A percentile compares a stretch with the other conserved stretches of the same genome.
Conservation (phyloP, 1,140 invertebrate species). For the Drosophila suzukii region DNA sequence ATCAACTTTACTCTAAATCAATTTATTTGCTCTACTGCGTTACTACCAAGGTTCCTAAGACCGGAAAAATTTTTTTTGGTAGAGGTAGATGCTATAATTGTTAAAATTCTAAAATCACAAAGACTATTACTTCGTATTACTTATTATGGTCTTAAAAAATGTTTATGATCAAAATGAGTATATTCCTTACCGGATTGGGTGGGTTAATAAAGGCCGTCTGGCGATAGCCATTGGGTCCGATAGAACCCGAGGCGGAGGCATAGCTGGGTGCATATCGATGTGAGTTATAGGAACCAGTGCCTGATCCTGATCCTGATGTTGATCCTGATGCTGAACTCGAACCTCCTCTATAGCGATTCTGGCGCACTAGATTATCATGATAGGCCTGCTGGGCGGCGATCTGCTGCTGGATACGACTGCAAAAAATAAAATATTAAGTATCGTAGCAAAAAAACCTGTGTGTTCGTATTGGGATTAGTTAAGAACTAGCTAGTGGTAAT, state of each 20-base stretch:
- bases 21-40: too few relatives aligned
- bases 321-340: conserved; percentile 16
- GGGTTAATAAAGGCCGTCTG: conserved; percentile 87
- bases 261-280: conserved; percentile 81
- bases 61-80: too few relatives aligned
- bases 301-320: not conserved
- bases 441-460: not conserved
- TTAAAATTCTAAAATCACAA: too few relatives aligned
- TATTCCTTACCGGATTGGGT: conserved; percentile 85
- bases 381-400: conserved; percentile 78
- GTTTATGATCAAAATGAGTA: not conserved
- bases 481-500: conserved; percentile 46
- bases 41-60: too few relatives aligned
- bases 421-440: not conserved
- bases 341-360: conserved; percentile 49
- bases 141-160: too few relatives aligned
- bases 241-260: conserved; percentile 83
- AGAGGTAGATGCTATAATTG: too few relatives aligned
- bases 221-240: conserved; percentile 85
- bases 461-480: conserved; percentile 22
- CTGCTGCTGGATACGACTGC: conserved; percentile 77
- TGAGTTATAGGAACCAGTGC: conserved; percentile 47
- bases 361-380: conserved; percentile 56
- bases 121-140: too few relatives aligned
- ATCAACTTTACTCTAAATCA: too few relatives aligned